These are phyloP conservation scores for Patella ulyssiponensis DNA, from an alignment of 2,888 invertebrate species.

Conservation along the genomic window DNA sequence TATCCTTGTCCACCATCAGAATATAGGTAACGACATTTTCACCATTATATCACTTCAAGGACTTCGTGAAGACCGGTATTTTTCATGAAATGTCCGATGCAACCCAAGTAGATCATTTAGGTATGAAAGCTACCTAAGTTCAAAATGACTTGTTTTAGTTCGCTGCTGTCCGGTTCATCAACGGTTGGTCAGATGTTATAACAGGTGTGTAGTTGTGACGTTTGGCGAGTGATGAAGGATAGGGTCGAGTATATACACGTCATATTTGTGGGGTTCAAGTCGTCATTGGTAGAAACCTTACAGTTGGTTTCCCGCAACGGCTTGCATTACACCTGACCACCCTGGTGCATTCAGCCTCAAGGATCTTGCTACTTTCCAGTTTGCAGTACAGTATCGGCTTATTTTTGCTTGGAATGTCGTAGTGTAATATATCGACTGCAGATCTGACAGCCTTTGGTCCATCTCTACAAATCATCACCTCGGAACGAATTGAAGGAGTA, in stretches of 20 bases:
- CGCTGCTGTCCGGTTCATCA: not conserved
- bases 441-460: not conserved
- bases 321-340: slow-evolving; percentile 49
- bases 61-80: not conserved
- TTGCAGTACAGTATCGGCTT: not conserved
- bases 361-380: slow-evolving; percentile 15
- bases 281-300: not conserved
- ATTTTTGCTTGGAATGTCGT: not conserved
- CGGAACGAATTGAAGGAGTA: not conserved
- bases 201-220: not conserved
- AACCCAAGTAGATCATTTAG: not conserved
- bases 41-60: not conserved
- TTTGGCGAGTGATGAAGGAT: not conserved
- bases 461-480: not conserved
- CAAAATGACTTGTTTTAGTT: not conserved
- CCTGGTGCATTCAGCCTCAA: slow-evolving; percentile 26
- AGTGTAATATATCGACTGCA: not conserved
- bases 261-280: not conserved
- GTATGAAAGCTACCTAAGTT: not conserved
- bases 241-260: not conserved
- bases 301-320: slow-evolving; percentile 38
- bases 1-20: not conserved
- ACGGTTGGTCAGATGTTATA: not conserved
- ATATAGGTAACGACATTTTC: not conserved
- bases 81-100: not conserved